These are phyloP conservation scores for Caerostris darwini DNA, from an alignment of 1,140 invertebrate species.

Conservation along the genomic window DNA sequence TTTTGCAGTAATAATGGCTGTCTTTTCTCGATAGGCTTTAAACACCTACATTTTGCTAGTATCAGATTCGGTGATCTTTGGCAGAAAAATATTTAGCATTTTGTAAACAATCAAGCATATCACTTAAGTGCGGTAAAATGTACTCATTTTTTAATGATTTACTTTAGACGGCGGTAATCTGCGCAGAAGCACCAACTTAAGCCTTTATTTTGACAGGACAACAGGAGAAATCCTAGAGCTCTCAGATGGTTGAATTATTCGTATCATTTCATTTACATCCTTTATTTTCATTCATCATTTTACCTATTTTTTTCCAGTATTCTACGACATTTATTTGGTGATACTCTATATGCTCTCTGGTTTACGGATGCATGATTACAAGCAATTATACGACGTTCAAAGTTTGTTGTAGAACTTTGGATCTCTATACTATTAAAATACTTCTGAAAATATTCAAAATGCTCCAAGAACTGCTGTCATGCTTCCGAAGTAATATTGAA, in stretches of 20 bases:
- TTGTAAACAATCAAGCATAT: slow-evolving; percentile 64
- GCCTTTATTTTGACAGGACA: slow-evolving; percentile 81
- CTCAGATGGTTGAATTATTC: slow-evolving; percentile 78
- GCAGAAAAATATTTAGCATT: slow-evolving; percentile 81
- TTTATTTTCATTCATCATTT: neutral
- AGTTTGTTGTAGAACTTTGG: no score
- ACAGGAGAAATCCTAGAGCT: slow-evolving; percentile 77
- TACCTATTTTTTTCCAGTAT: neutral
- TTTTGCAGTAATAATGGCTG: slow-evolving; percentile 81
- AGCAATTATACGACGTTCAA: neutral
- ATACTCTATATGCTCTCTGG: neutral
- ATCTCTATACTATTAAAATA: no score
- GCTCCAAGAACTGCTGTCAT: no score
- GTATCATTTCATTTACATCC: no score
- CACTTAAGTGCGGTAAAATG: neutral
- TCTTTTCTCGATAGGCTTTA: slow-evolving; percentile 81
- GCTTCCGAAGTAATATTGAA: no score
- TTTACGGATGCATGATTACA: neutral
- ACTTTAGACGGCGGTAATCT: slow-evolving; percentile 81
- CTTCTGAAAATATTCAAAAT: no score
- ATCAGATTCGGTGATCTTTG: slow-evolving; percentile 83
- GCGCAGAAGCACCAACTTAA: slow-evolving; percentile 82
- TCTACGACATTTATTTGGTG: neutral
- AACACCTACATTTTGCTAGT: slow-evolving; percentile 82
- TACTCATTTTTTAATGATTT: slow-evolving; percentile 4